phyloP scores from a whole-genome alignment of 2,113 vertebrate species.

The Colius striatus region DNA sequence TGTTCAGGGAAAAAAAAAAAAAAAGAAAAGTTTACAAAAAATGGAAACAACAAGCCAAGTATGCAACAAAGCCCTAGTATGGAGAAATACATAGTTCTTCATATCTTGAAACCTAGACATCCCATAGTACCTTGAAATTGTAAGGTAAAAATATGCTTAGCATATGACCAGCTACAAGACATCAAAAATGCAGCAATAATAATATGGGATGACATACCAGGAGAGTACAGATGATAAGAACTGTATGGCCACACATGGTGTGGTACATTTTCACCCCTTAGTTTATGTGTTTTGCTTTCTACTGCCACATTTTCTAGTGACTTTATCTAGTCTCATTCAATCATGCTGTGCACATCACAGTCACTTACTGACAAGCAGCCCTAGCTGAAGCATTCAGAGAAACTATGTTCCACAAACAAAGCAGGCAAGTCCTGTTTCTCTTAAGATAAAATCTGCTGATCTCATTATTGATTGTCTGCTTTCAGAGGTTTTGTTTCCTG shows the following conservation, averaged over 20 bases:
- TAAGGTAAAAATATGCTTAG: background rate
- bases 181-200: slow-evolving; percentile 3
- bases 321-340: slow-evolving; percentile 76
- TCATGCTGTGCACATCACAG: slow-evolving; percentile 69
- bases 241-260: slow-evolving; percentile 57
- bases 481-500: slow-evolving; percentile 84
- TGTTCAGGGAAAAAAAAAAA: background rate
- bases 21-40: background rate
- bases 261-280: slow-evolving; percentile 38
- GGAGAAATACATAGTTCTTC: background rate
- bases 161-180: background rate
- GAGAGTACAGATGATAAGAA: background rate
- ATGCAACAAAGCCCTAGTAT: background rate
- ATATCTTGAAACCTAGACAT: background rate
- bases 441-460: slow-evolving; percentile 86
- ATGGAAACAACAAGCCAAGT: background rate
- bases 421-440: slow-evolving; percentile 77
- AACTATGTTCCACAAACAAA: slow-evolving; percentile 79
- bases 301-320: slow-evolving; percentile 64
- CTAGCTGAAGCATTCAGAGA: slow-evolving; percentile 77
- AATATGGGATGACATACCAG: background rate
- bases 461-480: slow-evolving; percentile 83
- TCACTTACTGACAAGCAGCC: slow-evolving; percentile 77
- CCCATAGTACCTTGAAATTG: background rate
- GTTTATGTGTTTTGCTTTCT: slow-evolving; percentile 68